phyloP scores from a whole-genome alignment of 1,140 invertebrate genomes.

The Venustaconcha ellipsiformis region DNA sequence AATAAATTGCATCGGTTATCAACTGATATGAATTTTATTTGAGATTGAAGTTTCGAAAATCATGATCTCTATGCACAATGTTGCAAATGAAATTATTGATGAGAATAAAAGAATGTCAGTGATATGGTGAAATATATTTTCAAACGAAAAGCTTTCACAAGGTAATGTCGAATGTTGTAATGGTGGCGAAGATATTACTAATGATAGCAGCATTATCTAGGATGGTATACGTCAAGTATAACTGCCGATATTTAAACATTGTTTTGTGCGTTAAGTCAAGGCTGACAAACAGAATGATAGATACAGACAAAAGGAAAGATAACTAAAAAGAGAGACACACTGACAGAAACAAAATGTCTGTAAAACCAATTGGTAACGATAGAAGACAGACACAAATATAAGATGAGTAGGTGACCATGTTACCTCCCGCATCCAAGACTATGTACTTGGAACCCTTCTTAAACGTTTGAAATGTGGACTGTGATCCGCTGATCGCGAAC shows the following conservation, averaged over 20 bases:
- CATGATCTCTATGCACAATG: neutral
- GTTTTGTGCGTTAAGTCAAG: neutral
- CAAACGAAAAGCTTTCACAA: neutral
- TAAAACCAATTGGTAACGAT: neutral
- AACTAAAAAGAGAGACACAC: too few species aligned
- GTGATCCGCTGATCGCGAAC: neutral
- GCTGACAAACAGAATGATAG: neutral
- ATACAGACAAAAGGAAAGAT: neutral
- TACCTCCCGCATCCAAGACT: slow-evolving; percentile 12
- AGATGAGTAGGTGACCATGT: too few species aligned
- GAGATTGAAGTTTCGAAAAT: neutral
- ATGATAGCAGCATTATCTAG: too few species aligned
- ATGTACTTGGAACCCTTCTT: neutral
- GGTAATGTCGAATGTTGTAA: too few species aligned
- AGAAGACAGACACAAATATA: neutral
- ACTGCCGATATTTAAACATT: too few species aligned
- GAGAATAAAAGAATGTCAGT: neutral
- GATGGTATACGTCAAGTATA: too few species aligned
- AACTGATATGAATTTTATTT: neutral
- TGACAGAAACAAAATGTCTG: neutral
- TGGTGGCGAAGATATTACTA: too few species aligned
- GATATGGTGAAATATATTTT: neutral
- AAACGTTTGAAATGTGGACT: neutral
- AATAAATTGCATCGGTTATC: neutral
- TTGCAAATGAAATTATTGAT: neutral